Evolutionary conservation across 2,888 invertebrate species (phyloP).

Genomic region (Hydropsyche betteni): DNA sequence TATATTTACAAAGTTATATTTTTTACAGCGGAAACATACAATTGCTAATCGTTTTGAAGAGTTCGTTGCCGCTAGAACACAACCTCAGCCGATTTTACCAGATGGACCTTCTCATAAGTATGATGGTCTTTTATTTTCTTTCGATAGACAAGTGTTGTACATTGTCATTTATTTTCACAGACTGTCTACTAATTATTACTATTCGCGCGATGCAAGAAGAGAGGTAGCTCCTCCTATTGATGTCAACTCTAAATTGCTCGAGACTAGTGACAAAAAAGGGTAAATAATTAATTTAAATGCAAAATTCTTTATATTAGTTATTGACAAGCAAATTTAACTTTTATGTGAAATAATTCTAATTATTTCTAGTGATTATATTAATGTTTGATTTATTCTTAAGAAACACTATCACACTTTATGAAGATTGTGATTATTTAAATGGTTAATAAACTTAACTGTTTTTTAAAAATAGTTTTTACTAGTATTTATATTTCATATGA

Average conservation of each 20-base stretch:
- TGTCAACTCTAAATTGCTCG: conserved; percentile 58
- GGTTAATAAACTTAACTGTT: too few species aligned
- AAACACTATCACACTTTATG: too few species aligned
- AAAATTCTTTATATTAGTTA: too few species aligned
- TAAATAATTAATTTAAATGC: conserved; percentile 49
- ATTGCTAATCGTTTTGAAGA: conserved; percentile 75
- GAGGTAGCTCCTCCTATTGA: conserved; percentile 76
- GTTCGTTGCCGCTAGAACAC: conserved; percentile 75
- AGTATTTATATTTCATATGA: too few species aligned
- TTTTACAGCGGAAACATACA: conserved; percentile 68
- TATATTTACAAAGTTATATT: conserved; percentile 29
- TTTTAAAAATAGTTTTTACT: too few species aligned
- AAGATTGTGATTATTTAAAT: too few species aligned
- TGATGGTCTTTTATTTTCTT: background rate
- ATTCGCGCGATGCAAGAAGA: conserved; percentile 81
- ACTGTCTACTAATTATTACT: conserved; percentile 86
- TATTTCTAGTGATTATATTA: too few species aligned
- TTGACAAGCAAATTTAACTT: too few species aligned
- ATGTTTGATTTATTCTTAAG: too few species aligned
- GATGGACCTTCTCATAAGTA: conserved; percentile 80
- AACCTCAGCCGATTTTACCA: conserved; percentile 83
- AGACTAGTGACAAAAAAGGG: conserved; percentile 62
- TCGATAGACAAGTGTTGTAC: background rate
- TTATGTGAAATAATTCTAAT: too few species aligned
- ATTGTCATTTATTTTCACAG: conserved; percentile 55